phyloP scores from a whole-genome alignment of 2,113 vertebrate genomes.

The Ophthalmotilapia sp. region DNA sequence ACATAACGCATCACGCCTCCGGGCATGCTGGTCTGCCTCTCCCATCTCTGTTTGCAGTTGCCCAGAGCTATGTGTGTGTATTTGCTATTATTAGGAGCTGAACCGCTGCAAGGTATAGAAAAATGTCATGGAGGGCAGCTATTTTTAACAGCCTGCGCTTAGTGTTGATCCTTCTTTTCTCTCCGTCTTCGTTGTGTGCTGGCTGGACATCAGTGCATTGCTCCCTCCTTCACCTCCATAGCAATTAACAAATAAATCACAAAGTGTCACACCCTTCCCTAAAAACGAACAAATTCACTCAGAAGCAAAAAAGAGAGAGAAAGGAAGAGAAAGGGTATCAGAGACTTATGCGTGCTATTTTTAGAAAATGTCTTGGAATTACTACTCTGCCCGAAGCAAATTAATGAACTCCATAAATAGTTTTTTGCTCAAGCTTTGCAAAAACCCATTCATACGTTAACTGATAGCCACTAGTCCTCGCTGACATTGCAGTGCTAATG shows the following conservation, averaged over 20 bases:
- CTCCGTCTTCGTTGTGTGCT: background rate
- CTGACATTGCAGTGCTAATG: conserved; percentile 70
- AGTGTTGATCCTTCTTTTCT: conserved; percentile 37
- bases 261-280: background rate
- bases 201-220: background rate
- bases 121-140: conserved; percentile 58
- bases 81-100: conserved; percentile 69
- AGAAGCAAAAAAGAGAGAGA: background rate
- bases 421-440: conserved; percentile 23
- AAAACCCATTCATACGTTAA: conserved; percentile 42
- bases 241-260: conserved; percentile 4
- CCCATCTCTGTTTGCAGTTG: conserved; percentile 45
- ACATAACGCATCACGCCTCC: conserved; percentile 36
- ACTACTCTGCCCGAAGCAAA: conserved; percentile 27
- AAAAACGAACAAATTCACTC: background rate
- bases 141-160: conserved; percentile 65
- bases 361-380: conserved; percentile 47
- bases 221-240: background rate
- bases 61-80: conserved; percentile 47
- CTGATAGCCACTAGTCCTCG: conserved; percentile 52
- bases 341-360: conserved; percentile 43
- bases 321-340: background rate
- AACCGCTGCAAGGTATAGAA: conserved; percentile 64
- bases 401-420: conserved; percentile 50
- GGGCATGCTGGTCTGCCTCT: conserved; percentile 33